Evolutionary conservation across 2,888 invertebrate species (phyloP).

Genomic region (Ophion slaviceki): DNA sequence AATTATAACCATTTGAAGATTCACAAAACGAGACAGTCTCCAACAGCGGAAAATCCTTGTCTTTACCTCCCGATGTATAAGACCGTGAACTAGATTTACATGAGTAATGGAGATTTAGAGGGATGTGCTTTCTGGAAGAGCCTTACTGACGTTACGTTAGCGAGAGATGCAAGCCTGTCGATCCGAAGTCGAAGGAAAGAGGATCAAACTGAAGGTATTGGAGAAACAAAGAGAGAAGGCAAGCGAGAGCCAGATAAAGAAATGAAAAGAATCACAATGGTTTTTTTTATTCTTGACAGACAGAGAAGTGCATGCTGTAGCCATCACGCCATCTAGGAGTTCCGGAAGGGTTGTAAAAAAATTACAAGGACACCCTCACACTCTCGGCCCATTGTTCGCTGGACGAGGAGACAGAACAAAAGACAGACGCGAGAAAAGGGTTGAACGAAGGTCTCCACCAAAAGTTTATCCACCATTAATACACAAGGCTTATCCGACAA

Average conservation of each 20-base stretch:
- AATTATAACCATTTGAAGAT: no score
- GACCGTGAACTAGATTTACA: not conserved
- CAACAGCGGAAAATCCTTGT: no score
- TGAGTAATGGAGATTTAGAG: not conserved
- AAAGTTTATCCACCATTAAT: slow-evolving; percentile 30
- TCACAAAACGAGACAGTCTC: no score
- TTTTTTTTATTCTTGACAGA: not conserved
- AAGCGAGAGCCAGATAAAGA: not conserved
- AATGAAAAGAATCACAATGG: not conserved
- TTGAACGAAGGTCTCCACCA: slow-evolving; percentile 12
- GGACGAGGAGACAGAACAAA: not conserved
- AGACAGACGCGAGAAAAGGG: not conserved
- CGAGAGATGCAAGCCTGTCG: not conserved
- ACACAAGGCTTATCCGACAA: not conserved
- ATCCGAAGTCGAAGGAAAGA: not conserved
- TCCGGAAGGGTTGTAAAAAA: not conserved
- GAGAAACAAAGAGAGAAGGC: not conserved
- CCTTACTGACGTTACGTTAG: not conserved
- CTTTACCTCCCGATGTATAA: not conserved
- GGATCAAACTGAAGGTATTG: not conserved
- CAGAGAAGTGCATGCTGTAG: not conserved
- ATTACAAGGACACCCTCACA: not conserved
- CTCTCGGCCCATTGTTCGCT: not conserved
- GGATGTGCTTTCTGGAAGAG: not conserved
- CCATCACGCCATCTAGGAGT: not conserved